phyloP scores from a whole-genome alignment of 2,888 invertebrate genomes.

The Nezara viridula region DNA sequence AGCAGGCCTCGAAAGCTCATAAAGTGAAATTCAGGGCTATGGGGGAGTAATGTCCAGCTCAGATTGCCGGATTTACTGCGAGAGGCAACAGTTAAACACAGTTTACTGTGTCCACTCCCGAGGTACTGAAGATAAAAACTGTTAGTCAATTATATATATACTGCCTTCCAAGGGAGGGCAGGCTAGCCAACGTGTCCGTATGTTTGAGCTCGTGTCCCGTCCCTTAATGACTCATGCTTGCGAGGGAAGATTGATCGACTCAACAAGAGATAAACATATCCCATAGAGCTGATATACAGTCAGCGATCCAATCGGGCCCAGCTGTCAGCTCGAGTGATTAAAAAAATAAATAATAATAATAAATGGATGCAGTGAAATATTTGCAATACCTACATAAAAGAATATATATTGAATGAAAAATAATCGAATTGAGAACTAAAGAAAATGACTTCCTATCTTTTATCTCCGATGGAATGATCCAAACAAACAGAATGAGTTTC shows the following conservation, averaged over 20 bases:
- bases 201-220: conserved; percentile 19
- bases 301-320: neutral
- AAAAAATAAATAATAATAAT: conserved; percentile 18
- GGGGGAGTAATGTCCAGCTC: conserved; percentile 28
- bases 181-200: neutral
- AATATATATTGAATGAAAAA: too few relatives aligned
- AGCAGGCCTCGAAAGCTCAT: conserved; percentile 37
- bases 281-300: neutral
- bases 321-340: neutral
- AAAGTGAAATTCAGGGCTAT: conserved; percentile 51
- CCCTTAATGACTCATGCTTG: conserved; percentile 15
- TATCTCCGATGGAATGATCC: too few relatives aligned
- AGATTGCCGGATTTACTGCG: conserved; percentile 49
- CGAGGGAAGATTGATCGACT: conserved; percentile 13
- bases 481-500: too few relatives aligned
- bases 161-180: neutral
- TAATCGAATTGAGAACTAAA: too few relatives aligned
- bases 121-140: conserved; percentile 54
- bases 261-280: conserved; percentile 11
- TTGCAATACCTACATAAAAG: neutral
- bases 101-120: conserved; percentile 32
- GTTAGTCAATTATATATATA: conserved; percentile 38
- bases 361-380: neutral
- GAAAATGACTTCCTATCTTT: too few relatives aligned
- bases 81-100: conserved; percentile 53